These are phyloP conservation scores for Schizaphis graminum DNA, from an alignment of 2,888 invertebrate species.

Conservation along the genomic window DNA sequence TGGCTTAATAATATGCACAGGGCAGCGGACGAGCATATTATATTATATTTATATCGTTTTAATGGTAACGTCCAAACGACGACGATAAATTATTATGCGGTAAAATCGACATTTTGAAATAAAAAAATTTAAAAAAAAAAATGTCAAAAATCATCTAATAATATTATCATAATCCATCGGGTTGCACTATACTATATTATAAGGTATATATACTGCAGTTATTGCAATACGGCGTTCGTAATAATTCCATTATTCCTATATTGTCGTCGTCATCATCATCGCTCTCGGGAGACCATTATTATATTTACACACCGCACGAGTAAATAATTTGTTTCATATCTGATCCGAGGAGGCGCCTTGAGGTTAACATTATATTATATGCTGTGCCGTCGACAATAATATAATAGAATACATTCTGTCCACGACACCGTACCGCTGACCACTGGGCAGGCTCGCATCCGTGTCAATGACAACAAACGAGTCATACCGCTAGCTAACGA, in stretches of 20 bases:
- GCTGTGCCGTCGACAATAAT: not conserved
- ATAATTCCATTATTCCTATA: not conserved
- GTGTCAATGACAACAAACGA: not conserved
- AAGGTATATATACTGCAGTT: not conserved
- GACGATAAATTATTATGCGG: not conserved
- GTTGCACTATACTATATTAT: not conserved
- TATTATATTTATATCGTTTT: not conserved
- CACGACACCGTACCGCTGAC: not conserved
- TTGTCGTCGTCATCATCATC: not conserved
- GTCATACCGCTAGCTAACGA: not conserved
- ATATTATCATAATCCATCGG: not conserved
- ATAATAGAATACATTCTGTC: slow-evolving; percentile 1
- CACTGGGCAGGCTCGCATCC: not conserved
- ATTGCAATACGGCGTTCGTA: not conserved
- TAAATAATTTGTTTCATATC: slow-evolving; percentile 3
- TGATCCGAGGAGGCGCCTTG: not conserved
- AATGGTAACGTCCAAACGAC: not conserved
- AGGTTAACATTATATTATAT: not conserved
- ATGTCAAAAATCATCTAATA: not conserved
- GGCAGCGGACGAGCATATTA: not conserved
- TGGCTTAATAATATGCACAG: not conserved
- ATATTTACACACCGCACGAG: not conserved
- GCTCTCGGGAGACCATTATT: not conserved
- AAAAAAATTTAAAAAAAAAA: not conserved
- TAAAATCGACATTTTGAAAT: not conserved